Base-by-base conservation (phyloP, 2,113 vertebrate genomes). In the Mastomys natalensis region DNA sequence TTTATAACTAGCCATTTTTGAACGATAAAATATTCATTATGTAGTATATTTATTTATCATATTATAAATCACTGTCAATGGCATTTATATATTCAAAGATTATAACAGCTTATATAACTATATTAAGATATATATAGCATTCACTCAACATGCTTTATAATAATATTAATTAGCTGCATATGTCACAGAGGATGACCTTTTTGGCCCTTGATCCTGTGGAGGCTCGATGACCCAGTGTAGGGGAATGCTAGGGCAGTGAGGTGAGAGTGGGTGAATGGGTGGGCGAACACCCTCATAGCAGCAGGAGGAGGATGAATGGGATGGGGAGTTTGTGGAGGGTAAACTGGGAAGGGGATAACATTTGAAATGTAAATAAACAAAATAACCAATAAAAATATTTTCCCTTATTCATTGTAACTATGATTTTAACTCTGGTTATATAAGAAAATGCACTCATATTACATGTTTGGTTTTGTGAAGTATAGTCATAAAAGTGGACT, bases 31-130 rank as follows among this genome's bases (percentile, higher is more conserved):
- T 91, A 64, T 93, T 64, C 74, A 85, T 77, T 68, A 78, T 81
- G 86, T 89, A 82, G 3, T 64, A 48, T 93, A 9, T n/a, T 84
- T 95, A 78, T 91, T 64, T 90, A 85, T 93, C 22, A 81, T 81
- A 80, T 80, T 81, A 86, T 87, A 78, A 96, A 85, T 68, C 11
- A 88, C 43, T 89, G n/a, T 43, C 45, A 81, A 89, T 15, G 43
- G 74, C 45, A 17, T 89, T 96, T 86, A 88, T 86, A 85, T 84
- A 93, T 77, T 72, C n/a, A 89, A 76, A 73, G 62, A 85, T 72
- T 87, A 70, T 72, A 80, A 51, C n/a, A 93, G 5, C 29, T 89
- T 93, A 31, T 84, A 85, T 84, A 90, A 84, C 6, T 73, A 15
- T 94, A 89, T 89, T 86, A 85, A 84, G 43, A 85, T 80, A 80